phyloP scores from a whole-genome alignment of 2,797 vertebrate genomes.

The Crocidura indochinensis region DNA sequence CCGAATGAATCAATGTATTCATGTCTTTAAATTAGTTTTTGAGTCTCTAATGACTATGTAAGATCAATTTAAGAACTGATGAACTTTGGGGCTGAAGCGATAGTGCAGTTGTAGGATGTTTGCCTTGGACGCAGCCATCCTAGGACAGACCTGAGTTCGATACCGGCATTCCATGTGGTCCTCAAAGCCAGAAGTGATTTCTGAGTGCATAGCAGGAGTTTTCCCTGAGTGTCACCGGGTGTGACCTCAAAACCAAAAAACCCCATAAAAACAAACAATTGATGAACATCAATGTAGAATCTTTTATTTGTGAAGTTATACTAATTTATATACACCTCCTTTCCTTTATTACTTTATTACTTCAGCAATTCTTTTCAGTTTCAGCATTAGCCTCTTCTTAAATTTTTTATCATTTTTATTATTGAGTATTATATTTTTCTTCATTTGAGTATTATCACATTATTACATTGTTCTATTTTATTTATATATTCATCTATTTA shows the following conservation, averaged over 20 bases:
- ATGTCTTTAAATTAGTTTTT: not conserved
- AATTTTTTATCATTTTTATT: not conserved
- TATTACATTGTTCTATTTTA: not conserved
- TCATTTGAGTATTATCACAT: not conserved
- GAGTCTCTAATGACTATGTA: not conserved
- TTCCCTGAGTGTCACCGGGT: too few species aligned
- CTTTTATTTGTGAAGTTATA: not conserved
- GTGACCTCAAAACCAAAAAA: too few species aligned
- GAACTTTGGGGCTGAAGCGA: too few species aligned
- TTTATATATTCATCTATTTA: not conserved
- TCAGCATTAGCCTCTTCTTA: not conserved
- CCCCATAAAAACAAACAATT: too few species aligned
- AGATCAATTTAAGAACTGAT: not conserved
- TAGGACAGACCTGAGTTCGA: too few species aligned
- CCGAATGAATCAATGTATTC: not conserved
- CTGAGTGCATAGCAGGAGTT: too few species aligned
- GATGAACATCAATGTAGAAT: not conserved
- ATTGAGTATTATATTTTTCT: not conserved
- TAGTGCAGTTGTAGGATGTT: too few species aligned
- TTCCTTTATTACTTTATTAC: not conserved
- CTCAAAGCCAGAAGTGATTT: too few species aligned
- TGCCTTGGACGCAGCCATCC: too few species aligned
- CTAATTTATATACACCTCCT: not conserved
- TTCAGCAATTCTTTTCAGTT: slow-evolving; percentile 20
- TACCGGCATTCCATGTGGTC: too few species aligned